A percentile compares a stretch with the other conserved stretches of the same genome.
phyloP scores from a whole-genome alignment of 2,888 invertebrate genomes.

The Syritta pipiens region DNA sequence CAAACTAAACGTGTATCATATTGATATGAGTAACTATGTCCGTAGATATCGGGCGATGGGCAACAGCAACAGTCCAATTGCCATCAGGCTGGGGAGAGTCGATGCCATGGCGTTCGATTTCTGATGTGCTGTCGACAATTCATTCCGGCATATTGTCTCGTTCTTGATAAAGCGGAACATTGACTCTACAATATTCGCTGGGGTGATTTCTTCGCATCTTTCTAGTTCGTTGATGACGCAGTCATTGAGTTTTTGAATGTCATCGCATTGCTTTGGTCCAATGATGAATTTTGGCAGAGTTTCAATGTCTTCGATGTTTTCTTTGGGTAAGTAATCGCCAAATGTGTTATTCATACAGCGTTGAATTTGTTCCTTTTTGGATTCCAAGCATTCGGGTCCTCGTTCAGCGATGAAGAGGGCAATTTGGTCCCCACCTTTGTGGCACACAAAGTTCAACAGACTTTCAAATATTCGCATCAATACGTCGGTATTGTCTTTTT shows the following conservation, averaged over 20 bases:
- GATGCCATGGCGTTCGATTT: slow-evolving; percentile 22
- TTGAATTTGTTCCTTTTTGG: slow-evolving; percentile 82
- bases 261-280: slow-evolving; percentile 80
- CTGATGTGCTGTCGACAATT: slow-evolving; percentile 41
- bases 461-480: slow-evolving; percentile 85
- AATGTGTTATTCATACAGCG: slow-evolving; percentile 84
- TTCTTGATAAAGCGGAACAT: slow-evolving; percentile 77
- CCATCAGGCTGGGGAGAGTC: slow-evolving; percentile 7
- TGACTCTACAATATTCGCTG: slow-evolving; percentile 77
- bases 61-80: slow-evolving; percentile 21
- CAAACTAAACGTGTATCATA: slow-evolving; percentile 29
- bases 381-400: slow-evolving; percentile 87
- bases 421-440: slow-evolving; percentile 90
- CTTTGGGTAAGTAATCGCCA: slow-evolving; percentile 80
- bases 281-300: slow-evolving; percentile 83
- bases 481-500: slow-evolving; percentile 83
- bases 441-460: slow-evolving; percentile 86
- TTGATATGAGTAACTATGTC: slow-evolving; percentile 47
- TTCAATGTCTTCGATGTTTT: slow-evolving; percentile 78
- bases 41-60: slow-evolving; percentile 12
- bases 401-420: slow-evolving; percentile 90
- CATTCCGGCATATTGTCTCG: slow-evolving; percentile 75
- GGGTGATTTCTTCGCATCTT: slow-evolving; percentile 75
- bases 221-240: slow-evolving; percentile 76
- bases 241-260: slow-evolving; percentile 73